phyloP scores from a whole-genome alignment of 2,888 invertebrate genomes.

The Rosalia funebris region DNA sequence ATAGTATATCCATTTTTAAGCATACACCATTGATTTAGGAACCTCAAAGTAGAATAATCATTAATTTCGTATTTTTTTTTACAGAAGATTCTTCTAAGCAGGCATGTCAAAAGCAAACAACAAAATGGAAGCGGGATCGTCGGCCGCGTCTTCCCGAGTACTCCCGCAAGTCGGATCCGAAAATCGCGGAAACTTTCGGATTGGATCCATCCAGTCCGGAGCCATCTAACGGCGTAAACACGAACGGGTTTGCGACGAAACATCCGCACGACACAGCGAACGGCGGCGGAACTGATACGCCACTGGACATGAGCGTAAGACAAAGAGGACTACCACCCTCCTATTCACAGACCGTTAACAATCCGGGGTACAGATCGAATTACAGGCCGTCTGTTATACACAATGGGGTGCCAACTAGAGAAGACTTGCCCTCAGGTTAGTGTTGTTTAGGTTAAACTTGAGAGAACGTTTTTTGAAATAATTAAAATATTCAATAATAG shows the following conservation, averaged over 20 bases:
- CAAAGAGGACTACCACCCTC: conserved; percentile 72
- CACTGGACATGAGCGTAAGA: conserved; percentile 72
- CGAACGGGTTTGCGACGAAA: conserved; percentile 32
- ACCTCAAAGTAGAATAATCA: too few species aligned
- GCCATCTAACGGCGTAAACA: conserved; percentile 41
- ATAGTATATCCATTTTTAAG: too few species aligned
- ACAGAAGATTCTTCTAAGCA: conserved; percentile 43
- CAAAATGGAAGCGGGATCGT: conserved; percentile 79
- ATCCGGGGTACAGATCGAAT: conserved; percentile 58
- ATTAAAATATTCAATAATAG: too few species aligned
- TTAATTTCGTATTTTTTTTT: conserved; percentile 20
- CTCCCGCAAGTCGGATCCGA: conserved; percentile 61
- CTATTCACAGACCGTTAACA: conserved; percentile 66
- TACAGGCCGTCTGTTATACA: conserved; percentile 74
- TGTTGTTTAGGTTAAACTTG: conserved; percentile 1
- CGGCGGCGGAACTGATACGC: conserved; percentile 56
- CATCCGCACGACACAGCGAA: not conserved
- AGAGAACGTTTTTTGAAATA: not conserved
- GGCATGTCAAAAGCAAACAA: conserved; percentile 68
- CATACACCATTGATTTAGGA: too few species aligned
- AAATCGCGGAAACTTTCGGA: conserved; percentile 58
- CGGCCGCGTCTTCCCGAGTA: conserved; percentile 65
- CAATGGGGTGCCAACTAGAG: conserved; percentile 55
- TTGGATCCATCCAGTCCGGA: conserved; percentile 43
- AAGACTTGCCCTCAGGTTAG: conserved; percentile 61